Evolutionary conservation across 53 echinoderm and acorn worm species (phyloP), one percentile per base, ranked within the genome.

Genomic region (Echinarachnius parma): DNA sequence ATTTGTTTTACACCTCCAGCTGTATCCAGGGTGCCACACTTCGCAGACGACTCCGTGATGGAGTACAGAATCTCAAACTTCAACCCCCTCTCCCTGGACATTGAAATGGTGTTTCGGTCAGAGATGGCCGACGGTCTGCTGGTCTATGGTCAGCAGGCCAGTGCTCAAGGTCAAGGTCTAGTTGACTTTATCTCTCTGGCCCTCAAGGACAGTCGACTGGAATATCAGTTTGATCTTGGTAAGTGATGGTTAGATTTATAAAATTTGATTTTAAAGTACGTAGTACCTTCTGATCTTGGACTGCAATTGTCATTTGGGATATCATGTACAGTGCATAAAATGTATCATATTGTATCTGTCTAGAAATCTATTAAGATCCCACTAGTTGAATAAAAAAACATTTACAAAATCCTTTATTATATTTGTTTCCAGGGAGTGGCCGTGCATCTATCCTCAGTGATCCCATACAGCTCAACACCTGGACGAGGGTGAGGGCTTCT

Each of bases 221-320:
- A 82, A 35, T 90, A 90, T 79, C 82, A 95, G 31, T 95, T 79
- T 63, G 80, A 94, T 67, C 69, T 94, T 2, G 95, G 95, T 94
- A 49, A 66, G 95, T 46, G 4, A 19, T 60, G 18, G 4, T 25
- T 60, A 25, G 14, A 50, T 18, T 9, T 9, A 49, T 4, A 49
- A 49, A 39, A 39, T 9, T 39, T 9, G 13, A 39, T 9, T 39
- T n/a, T n/a, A n/a, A n/a, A n/a, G n/a, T n/a, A n/a, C n/a, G n/a
- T n/a, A n/a, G n/a, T n/a, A n/a, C n/a, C n/a, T n/a, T n/a, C n/a
- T n/a, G n/a, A n/a, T n/a, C n/a, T n/a, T n/a, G n/a, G n/a, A n/a
- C n/a, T n/a, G n/a, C n/a, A n/a, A n/a, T n/a, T n/a, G n/a, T n/a
- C n/a, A n/a, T n/a, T n/a, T n/a, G n/a, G n/a, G n/a, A n/a, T n/a